These are phyloP conservation scores for Mongoloraphidia duomilia DNA, from an alignment of 2,888 invertebrate genomes.

Conservation along the genomic window DNA sequence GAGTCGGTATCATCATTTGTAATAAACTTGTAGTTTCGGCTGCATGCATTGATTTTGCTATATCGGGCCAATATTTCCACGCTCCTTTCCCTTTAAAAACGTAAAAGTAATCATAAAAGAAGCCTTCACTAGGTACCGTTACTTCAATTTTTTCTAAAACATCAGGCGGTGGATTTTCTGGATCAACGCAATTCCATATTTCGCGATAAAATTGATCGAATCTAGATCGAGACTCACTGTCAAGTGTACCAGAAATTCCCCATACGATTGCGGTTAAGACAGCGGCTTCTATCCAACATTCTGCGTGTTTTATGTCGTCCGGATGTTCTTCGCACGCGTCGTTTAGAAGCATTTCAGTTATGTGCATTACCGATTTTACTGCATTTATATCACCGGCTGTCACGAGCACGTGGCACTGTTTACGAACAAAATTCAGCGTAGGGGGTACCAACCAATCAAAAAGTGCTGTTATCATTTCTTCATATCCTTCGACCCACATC, in stretches of 20 bases:
- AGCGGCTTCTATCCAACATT: conserved; percentile 61
- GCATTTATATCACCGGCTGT: conserved; percentile 59
- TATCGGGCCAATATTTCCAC: conserved; percentile 79
- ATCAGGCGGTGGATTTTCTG: conserved; percentile 38
- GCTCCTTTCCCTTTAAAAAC: conserved; percentile 67
- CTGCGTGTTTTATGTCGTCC: conserved; percentile 53
- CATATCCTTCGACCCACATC: conserved; percentile 47
- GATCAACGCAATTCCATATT: conserved; percentile 33
- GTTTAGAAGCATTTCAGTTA: conserved; percentile 65
- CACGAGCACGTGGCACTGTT: conserved; percentile 47
- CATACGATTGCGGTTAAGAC: conserved; percentile 63
- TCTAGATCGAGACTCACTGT: conserved; percentile 51
- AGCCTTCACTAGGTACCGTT: conserved; percentile 60
- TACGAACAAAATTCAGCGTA: conserved; percentile 53
- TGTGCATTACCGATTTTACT: conserved; percentile 52
- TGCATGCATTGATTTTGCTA: conserved; percentile 46
- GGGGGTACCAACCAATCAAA: conserved; percentile 73
- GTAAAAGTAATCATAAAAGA: conserved; percentile 69
- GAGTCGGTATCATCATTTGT: conserved; percentile 70
- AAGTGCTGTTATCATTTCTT: conserved; percentile 42
- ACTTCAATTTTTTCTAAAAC: conserved; percentile 55
- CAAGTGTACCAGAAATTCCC: conserved; percentile 73
- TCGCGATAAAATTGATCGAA: conserved; percentile 49
- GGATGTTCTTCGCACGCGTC: conserved; percentile 50
- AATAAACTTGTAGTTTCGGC: conserved; percentile 50